These are phyloP conservation scores for Conistra vaccinii DNA, from an alignment of 2,888 invertebrate genomes.

Conservation along the genomic window DNA sequence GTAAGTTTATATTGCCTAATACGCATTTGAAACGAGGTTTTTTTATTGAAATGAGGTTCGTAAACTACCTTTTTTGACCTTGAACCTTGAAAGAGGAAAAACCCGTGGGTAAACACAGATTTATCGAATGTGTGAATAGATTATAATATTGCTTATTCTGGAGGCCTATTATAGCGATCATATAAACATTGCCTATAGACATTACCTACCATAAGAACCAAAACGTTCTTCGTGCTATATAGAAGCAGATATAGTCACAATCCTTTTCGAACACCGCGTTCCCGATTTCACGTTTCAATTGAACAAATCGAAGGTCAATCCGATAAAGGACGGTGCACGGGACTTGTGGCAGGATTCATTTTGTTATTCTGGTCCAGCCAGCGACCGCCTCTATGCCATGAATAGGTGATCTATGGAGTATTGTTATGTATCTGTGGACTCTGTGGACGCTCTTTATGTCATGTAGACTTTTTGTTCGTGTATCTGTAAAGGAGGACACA, in stretches of 20 bases:
- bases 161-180: background rate
- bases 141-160: background rate
- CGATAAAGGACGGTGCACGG: slow-evolving; percentile 33
- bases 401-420: slow-evolving; percentile 46
- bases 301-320: slow-evolving; percentile 57
- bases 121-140: background rate
- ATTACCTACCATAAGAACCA: background rate
- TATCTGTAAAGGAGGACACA: slow-evolving; percentile 18
- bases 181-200: background rate
- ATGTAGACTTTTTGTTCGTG: slow-evolving; percentile 21
- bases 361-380: slow-evolving; percentile 52
- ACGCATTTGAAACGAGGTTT: background rate
- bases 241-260: slow-evolving; percentile 3
- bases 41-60: slow-evolving; percentile 2
- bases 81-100: background rate
- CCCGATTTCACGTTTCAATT: slow-evolving; percentile 41
- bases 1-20: slow-evolving; percentile 1
- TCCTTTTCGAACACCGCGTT: slow-evolving; percentile 26
- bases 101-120: background rate
- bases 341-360: slow-evolving; percentile 35
- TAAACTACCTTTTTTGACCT: slow-evolving; percentile 1
- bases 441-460: slow-evolving; percentile 12
- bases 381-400: slow-evolving; percentile 32
- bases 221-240: background rate
- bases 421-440: slow-evolving; percentile 20